These are phyloP conservation scores for Crotalus viridis DNA, from an alignment of 2,113 vertebrate genomes.

Conservation along the genomic window DNA sequence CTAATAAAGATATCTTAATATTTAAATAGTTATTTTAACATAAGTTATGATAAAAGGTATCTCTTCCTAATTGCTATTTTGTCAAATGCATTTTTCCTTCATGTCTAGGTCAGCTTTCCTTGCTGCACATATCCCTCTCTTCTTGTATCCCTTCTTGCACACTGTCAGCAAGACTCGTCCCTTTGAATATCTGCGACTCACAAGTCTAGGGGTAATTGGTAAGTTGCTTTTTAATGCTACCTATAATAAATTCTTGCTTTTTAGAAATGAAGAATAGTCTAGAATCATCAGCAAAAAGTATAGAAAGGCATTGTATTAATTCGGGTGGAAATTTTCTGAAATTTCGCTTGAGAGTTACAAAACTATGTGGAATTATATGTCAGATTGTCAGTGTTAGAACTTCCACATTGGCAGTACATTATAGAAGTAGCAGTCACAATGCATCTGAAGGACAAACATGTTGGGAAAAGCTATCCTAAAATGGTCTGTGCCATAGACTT, in stretches of 20 bases:
- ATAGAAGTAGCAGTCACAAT: background rate
- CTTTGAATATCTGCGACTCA: constrained; percentile 95
- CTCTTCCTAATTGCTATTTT: background rate
- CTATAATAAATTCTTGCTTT: background rate
- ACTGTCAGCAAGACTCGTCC: constrained; percentile 97
- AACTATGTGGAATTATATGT: background rate
- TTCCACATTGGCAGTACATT: background rate
- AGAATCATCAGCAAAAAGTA: background rate
- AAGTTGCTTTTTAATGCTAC: constrained; percentile 28
- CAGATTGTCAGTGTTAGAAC: background rate
- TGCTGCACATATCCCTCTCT: constrained; percentile 95
- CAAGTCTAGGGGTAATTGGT: constrained; percentile 97
- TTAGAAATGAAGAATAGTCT: background rate
- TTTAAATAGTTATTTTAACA: background rate
- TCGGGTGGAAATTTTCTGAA: background rate
- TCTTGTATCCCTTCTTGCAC: constrained; percentile 96
- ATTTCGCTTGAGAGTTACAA: background rate
- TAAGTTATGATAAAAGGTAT: background rate
- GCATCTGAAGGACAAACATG: background rate
- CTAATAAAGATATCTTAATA: background rate
- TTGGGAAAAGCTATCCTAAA: background rate
- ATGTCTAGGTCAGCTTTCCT: constrained; percentile 90
- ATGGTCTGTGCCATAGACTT: background rate
- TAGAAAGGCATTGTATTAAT: background rate
- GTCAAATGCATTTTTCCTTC: constrained; percentile 7